Percentiles rank a stretch among this genome's conserved stretches.
Conservation (phyloP, 2,113 vertebrate species). For the Aramus guarauna region DNA sequence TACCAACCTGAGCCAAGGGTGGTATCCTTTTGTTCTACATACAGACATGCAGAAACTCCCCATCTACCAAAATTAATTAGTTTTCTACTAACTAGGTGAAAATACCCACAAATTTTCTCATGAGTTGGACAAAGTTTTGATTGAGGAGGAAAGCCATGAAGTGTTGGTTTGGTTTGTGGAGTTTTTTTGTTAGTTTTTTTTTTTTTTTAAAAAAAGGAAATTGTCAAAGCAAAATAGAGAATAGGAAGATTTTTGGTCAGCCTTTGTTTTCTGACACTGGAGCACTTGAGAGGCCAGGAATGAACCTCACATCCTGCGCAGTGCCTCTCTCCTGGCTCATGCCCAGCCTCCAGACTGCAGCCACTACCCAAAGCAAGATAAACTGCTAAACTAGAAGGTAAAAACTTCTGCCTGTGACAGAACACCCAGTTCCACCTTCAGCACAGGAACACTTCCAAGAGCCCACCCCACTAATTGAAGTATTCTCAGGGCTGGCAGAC, state of each 20-base stretch:
- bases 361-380: neutral
- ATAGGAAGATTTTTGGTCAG: neutral
- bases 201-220: neutral
- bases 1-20: neutral
- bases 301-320: rapidly evolving
- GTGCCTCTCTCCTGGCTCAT: rapidly evolving
- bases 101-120: neutral
- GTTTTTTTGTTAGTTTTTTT: too few species aligned
- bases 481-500: neutral
- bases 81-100: neutral
- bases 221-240: neutral
- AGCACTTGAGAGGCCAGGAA: neutral
- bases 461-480: neutral
- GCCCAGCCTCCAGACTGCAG: neutral
- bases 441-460: neutral
- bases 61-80: neutral
- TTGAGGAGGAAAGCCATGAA: neutral
- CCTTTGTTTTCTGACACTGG: neutral
- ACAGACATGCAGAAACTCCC: neutral
- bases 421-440: neutral
- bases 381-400: neutral
- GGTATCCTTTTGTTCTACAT: neutral
- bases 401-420: neutral
- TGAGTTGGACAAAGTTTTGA: neutral
- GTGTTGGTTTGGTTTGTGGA: too few species aligned